Evolutionary conservation across 2,113 vertebrate genomes (phyloP), one percentile per base, ranked within the genome.

Genomic region (Ancistrus triradiatus): DNA sequence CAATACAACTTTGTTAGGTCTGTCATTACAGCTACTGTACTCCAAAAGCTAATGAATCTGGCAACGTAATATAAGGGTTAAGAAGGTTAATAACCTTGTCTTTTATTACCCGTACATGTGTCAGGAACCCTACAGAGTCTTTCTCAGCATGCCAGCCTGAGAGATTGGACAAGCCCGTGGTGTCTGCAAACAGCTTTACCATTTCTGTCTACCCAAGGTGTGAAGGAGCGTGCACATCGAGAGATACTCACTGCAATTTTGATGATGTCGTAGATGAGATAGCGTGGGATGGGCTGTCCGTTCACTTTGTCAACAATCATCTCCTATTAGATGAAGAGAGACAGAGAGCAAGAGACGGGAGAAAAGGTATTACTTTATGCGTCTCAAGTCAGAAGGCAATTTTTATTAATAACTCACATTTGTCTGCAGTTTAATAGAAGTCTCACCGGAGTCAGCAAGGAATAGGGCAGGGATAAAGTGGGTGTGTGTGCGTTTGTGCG

Each of bases 271-370:
- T 98, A 99, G 86, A 98, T 98, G 86, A 99, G 90, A 78, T 95
- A 99, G 59, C 95, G 91, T 42, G 96, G 96, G 70, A 99, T 93
- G 0, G 90, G 89, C 69, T 96, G 93, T 74, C 93, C 95, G 17
- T 99, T 95, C 78, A 99, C 95, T 80, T 91, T 97, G 90, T 99
- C 96, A 55, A 99, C 88, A 74, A 99, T 97, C 96, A 98, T 99
- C 89, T 99, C 95, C 95, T 99, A 84, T 46, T 83, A 80, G 18
- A 84, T 64, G 76, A 76, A 79, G 86, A 24, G 84, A 47, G 70
- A 56, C 7, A 44, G 7, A 38, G 57, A 78, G 52, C 69, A 61
- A 64, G 4, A 61, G 69, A 6, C 31, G 7, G 25, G 49, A 31
- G 6, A 17, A 10, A 8, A 33, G 6, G 1, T 8, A 1, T 2